Evolutionary conservation across 2,113 vertebrate genomes (phyloP).

Genomic region (Petrocephalus microphthalmus): DNA sequence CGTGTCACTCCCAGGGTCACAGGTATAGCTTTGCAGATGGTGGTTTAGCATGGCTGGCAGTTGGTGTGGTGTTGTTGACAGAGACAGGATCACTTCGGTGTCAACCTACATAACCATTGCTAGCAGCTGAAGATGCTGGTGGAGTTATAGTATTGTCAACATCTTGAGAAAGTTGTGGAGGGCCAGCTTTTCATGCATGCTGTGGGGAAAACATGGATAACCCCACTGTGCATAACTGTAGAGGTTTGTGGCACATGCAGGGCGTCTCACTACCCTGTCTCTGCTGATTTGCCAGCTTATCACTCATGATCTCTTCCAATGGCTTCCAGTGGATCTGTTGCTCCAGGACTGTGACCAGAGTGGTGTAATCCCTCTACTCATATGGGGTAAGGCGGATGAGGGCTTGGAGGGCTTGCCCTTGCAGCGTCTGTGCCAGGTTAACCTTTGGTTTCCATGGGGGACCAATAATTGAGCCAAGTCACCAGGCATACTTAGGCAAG

Average conservation of each 20-base stretch:
- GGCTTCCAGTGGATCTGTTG: not conserved
- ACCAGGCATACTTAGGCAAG: not conserved
- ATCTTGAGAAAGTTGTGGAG: too few relatives aligned
- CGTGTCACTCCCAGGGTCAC: not conserved
- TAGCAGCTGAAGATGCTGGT: too few relatives aligned
- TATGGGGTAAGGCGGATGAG: not conserved
- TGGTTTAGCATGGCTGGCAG: not conserved
- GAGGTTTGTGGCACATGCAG: not conserved
- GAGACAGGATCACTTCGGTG: too few relatives aligned
- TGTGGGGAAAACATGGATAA: not conserved
- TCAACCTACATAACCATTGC: too few relatives aligned
- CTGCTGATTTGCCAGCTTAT: not conserved
- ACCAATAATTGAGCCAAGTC: not conserved
- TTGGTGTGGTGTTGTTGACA: not conserved
- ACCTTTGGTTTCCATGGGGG: not conserved
- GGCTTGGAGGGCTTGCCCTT: not conserved
- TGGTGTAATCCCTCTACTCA: not conserved
- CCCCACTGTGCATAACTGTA: not conserved
- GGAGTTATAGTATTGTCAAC: too few relatives aligned
- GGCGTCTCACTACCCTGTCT: not conserved
- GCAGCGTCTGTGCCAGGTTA: not conserved
- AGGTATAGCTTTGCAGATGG: not conserved
- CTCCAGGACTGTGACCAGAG: not conserved
- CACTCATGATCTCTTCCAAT: not conserved
- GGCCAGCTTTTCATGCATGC: not conserved